Conservation (phyloP, 2,113 vertebrate genomes). For the Oreotrochilus melanogaster region DNA sequence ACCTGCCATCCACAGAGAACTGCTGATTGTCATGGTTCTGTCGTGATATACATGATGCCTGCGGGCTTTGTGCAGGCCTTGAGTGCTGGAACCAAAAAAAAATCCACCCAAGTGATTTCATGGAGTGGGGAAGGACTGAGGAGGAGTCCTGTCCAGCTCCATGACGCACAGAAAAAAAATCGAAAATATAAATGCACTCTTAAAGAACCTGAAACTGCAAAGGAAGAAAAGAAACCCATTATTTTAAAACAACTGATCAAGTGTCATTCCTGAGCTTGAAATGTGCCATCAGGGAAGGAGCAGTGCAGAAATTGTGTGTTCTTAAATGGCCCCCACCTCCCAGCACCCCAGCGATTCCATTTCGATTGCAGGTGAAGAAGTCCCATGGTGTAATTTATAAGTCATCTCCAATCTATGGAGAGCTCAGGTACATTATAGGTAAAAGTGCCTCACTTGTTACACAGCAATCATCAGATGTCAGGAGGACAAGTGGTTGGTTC, state of each 20-base stretch:
- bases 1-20: neutral
- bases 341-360: neutral
- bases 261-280: neutral
- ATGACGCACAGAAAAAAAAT: neutral
- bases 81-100: neutral
- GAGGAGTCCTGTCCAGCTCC: neutral
- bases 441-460: neutral
- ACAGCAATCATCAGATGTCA: slow-evolving; percentile 15
- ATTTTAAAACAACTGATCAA: slow-evolving; percentile 8
- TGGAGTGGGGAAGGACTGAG: neutral
- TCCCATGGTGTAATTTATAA: slow-evolving; percentile 30
- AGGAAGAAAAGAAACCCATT: neutral
- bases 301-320: neutral
- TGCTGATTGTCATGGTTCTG: neutral
- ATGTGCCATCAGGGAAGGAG: neutral
- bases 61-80: neutral
- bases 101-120: rapidly evolving
- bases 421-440: slow-evolving; percentile 5
- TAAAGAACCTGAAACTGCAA: neutral
- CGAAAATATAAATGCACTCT: neutral
- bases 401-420: slow-evolving; percentile 44
- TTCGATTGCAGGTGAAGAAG: slow-evolving; percentile 50
- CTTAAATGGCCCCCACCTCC: neutral
- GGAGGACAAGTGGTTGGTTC: neutral
- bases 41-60: neutral